phyloP scores from a whole-genome alignment of 2,888 invertebrate species.

The Coenonympha glycerion region DNA sequence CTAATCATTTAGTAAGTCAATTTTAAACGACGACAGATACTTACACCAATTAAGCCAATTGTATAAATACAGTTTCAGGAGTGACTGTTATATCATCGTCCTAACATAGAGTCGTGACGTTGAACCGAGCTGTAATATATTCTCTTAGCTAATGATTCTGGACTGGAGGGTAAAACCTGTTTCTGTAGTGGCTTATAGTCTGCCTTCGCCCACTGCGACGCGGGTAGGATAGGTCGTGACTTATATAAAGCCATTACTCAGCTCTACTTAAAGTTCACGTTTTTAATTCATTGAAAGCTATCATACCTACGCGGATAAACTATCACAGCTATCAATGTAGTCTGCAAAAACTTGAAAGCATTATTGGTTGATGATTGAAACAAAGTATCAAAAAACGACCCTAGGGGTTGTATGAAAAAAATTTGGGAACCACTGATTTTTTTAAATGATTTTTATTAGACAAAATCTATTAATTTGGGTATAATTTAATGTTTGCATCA shows the following conservation, averaged over 20 bases:
- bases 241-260: constrained; percentile 22
- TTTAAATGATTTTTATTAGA: too few species aligned
- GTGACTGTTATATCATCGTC: not conserved
- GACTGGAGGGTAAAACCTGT: constrained; percentile 19
- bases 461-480: too few species aligned
- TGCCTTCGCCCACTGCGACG: constrained; percentile 17
- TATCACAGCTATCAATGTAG: not conserved
- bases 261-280: constrained; percentile 20
- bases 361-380: too few species aligned
- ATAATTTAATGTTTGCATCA: too few species aligned
- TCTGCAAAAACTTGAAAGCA: too few species aligned
- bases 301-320: not conserved
- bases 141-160: constrained; percentile 14
- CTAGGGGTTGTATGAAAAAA: not conserved
- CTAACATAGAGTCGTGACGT: not conserved
- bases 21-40: constrained; percentile 26
- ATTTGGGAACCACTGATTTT: constrained; percentile 4
- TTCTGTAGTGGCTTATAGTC: constrained; percentile 19
- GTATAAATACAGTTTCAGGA: not conserved
- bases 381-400: not conserved
- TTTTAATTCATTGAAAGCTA: constrained; percentile 9
- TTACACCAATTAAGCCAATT: constrained; percentile 21
- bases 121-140: not conserved
- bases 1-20: constrained; percentile 32
- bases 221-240: constrained; percentile 27